Base-by-base conservation (phyloP, 2,113 vertebrate species). In the Panthera leo region DNA sequence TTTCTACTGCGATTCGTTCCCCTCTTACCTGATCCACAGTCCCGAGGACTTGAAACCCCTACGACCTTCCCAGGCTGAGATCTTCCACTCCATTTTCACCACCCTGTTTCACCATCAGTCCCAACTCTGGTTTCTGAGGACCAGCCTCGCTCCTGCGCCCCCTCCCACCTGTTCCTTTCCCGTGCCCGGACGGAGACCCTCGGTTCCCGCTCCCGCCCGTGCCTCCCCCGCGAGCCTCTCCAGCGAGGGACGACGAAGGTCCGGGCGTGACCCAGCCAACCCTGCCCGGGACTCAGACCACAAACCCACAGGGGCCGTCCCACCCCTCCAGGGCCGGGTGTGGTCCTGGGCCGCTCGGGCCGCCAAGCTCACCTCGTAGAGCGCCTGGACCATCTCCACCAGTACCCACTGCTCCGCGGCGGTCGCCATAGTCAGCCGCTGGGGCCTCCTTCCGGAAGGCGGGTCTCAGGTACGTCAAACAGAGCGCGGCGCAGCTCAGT, bases 311-410 rank as follows among this genome's bases (percentile, higher is more conserved):
- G 16, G 9, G 3, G 5, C 7, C 7, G 11, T 13, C 71, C n/a
- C 18, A 3, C 27, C 16, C 21, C 11, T 16, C 55, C 67, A 0
- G 51, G 11, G 7, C 1, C 45, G 1, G 15, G 23, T 4, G n/a
- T 9, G 29, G 84, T 3, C 85, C 18, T 0, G 31, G 29, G 55
- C 15, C 15, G 21, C 53, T 7, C 21, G 16, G 1, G 16, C 53
- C 1, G 3, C 10, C 1, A 12, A 34, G 23, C 98, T 97, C 98
- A 99, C 99, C 99, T 99, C 99, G 67, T 99, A 99, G 76, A 99
- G 99, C 5, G 99, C 99, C 98, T 99, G 99, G 0, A 99, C 99
- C 99, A 99, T 99, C 98, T 99, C 99, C 97, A 99, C 99, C 98
- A 99, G 97, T 71, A 99, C 99, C 99, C 99, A 99, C 96, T 99